phyloP scores from a whole-genome alignment of 2,113 vertebrate species.

The Mohoua ochrocephala region DNA sequence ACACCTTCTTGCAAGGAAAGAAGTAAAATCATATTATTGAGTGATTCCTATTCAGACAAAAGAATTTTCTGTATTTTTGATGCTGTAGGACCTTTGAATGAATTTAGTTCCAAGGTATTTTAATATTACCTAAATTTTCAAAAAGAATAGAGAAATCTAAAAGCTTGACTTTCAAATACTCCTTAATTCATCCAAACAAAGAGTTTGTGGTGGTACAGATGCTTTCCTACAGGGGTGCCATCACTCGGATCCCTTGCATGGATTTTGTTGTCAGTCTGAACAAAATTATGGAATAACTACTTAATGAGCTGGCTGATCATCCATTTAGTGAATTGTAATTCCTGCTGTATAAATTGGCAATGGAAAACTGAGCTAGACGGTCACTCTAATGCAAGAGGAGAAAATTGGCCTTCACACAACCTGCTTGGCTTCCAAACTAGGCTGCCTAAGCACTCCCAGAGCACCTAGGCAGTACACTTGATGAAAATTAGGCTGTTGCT shows the following conservation, averaged over 20 bases:
- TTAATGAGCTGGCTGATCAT: constrained; percentile 12
- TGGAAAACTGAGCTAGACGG: neutral
- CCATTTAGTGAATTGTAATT: constrained; percentile 3
- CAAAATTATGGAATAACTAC: constrained; percentile 15
- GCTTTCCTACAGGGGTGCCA: neutral
- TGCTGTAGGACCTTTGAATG: neutral
- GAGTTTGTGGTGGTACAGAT: neutral
- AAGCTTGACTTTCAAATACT: neutral
- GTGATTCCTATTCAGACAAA: neutral
- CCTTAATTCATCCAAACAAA: neutral
- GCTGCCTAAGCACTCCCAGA: neutral
- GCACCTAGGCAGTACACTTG: neutral
- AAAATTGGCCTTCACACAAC: neutral
- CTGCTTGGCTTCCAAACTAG: neutral
- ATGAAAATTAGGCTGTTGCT: constrained; percentile 5
- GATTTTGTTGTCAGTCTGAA: constrained; percentile 7
- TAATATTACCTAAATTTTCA: neutral
- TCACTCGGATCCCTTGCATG: neutral
- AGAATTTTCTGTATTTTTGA: neutral
- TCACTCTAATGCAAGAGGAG: neutral
- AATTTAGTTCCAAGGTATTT: neutral
- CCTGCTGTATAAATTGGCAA: constrained; percentile 19
- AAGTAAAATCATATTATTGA: neutral
- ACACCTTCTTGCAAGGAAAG: neutral
- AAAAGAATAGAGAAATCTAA: neutral